Evolutionary conservation across 2,113 vertebrate species (phyloP).

Genomic region (Pseudopodoces humilis): DNA sequence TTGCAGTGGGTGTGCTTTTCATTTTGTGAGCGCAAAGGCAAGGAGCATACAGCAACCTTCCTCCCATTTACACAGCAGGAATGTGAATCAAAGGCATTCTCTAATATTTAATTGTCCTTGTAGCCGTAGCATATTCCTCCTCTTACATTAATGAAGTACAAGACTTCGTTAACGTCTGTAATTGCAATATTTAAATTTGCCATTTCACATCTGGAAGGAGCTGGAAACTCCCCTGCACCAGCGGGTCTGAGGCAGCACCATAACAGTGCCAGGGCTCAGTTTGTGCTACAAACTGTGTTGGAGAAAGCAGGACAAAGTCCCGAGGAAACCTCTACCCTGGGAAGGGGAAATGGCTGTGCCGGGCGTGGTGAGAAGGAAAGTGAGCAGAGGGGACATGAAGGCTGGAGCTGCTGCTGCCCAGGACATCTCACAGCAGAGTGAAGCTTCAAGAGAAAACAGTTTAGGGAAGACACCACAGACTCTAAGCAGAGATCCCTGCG

Average conservation of each 20-base stretch:
- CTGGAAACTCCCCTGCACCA: neutral
- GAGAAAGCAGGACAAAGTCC: neutral
- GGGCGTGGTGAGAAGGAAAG: neutral
- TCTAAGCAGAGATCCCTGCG: fast-evolving
- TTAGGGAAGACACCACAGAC: neutral
- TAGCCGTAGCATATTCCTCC: slow-evolving; percentile 60
- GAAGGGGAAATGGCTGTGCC: neutral
- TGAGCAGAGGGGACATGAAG: neutral
- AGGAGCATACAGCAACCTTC: slow-evolving; percentile 46
- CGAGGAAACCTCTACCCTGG: neutral
- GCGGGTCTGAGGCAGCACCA: neutral
- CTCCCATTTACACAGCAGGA: slow-evolving; percentile 74
- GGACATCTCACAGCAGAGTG: neutral
- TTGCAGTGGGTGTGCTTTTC: slow-evolving; percentile 80
- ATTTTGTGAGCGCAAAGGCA: slow-evolving; percentile 54
- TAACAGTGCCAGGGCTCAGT: neutral
- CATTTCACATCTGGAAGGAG: slow-evolving; percentile 48
- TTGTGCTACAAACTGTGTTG: neutral
- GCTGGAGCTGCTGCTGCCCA: neutral
- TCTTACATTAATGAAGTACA: slow-evolving; percentile 78
- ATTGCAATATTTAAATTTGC: slow-evolving; percentile 68
- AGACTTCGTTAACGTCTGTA: slow-evolving; percentile 64
- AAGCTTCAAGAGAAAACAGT: neutral
- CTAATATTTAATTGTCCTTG: slow-evolving; percentile 77
- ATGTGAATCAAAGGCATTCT: slow-evolving; percentile 74